Base-by-base conservation (phyloP, 2,113 vertebrate genomes). In the Butorides virescens region DNA sequence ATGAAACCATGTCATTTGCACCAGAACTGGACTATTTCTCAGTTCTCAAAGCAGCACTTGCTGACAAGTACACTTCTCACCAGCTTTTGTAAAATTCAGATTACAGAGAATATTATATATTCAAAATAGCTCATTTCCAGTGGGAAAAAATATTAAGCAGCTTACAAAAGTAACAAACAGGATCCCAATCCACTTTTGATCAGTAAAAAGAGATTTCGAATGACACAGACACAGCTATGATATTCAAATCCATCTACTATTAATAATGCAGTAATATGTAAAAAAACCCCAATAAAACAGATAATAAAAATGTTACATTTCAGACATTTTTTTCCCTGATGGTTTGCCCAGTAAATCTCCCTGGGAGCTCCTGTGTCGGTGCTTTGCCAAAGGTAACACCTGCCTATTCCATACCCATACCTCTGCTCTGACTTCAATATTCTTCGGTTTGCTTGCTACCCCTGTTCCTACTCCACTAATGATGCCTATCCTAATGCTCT, bases 111-210 rank as follows among this genome's bases (percentile, higher is more conserved):
- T 34, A 56, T 55, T 63, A 27, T 36, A 10, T 11, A 67, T 55
- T 88, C 39, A 16, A 67, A 78, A 29, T 39, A 93, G 23, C 7
- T 85, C 17, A 78, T 26, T 56, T 91, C 49, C 44, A 79, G 32
- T 44, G 13, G 39, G 34, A 74, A 94, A 93, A 93, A 91, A 67
- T 55, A 89, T 47, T 70, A 81, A 71, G 59, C 46, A 76, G 11
- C 30, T 87, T 85, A 37, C 22, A 23, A 65, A 94, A 75, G 18
- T 36, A 89, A 63, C 58, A 50, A 84, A 44, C 21, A 80, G 21
- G 30, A 90, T 78, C 29, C 39, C 9, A 50, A 50, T 53, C 32
- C 29, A 65, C 61, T 95, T 92, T 30, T 52, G 22, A 65, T 70
- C 59, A 89, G 15, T 34, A 67, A 71, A 92, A 83, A n/a, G 3